Evolutionary conservation across 2,888 invertebrate genomes (phyloP).

Genomic region (Mesorhabditis spiculigera): DNA sequence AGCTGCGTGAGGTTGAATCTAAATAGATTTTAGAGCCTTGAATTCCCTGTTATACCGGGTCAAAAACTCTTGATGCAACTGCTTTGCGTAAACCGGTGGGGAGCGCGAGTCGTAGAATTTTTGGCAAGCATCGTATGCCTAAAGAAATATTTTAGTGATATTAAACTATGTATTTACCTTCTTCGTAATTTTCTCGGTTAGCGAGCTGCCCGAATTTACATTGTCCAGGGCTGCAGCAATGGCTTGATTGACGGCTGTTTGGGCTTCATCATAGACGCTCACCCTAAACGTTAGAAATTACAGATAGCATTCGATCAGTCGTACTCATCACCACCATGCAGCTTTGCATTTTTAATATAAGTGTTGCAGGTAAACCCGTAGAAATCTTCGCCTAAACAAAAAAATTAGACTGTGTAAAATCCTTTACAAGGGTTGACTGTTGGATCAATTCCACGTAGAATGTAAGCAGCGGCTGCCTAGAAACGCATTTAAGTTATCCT

Average conservation of each 20-base stretch:
- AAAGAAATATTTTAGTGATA: background rate
- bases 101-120: background rate
- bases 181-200: conserved; percentile 42
- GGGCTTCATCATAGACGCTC: conserved; percentile 47
- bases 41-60: background rate
- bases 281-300: conserved; percentile 17
- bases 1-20: background rate
- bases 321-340: background rate
- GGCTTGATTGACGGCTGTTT: conserved; percentile 34
- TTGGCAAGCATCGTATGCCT: background rate
- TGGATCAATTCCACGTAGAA: conserved; percentile 44
- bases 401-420: conserved; percentile 35
- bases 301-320: background rate
- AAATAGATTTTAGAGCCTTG: background rate
- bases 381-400: background rate
- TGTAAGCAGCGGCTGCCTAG: conserved; percentile 27
- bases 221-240: conserved; percentile 28
- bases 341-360: background rate
- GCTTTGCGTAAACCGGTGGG: background rate
- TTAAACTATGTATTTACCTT: conserved; percentile 17
- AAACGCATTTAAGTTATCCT: background rate
- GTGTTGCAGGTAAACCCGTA: background rate
- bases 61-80: background rate
- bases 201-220: conserved; percentile 17
- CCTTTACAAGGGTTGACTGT: conserved; percentile 46